Percentiles rank a stretch among this genome's conserved stretches.
phyloP scores from a whole-genome alignment of 1,140 invertebrate species.

The Pemphigus obesinymphae region DNA sequence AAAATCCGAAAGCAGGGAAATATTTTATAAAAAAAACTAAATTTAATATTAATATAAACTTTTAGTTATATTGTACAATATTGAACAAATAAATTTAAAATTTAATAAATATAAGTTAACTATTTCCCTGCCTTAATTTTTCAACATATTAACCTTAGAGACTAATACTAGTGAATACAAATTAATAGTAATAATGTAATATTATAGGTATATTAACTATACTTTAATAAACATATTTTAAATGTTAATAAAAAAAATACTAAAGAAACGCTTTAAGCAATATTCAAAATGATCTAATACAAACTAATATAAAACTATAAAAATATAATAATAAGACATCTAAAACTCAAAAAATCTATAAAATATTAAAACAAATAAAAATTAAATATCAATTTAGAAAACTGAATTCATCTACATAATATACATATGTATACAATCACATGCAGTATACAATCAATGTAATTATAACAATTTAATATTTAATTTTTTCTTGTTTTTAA shows the following conservation, averaged over 20 bases:
- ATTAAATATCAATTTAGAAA: neutral
- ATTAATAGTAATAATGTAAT: neutral
- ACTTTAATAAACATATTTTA: neutral
- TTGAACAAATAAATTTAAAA: neutral
- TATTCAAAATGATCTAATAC: neutral
- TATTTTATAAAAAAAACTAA: neutral
- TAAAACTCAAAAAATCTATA: neutral
- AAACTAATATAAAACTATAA: neutral
- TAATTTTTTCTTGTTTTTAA: neutral
- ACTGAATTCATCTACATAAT: neutral
- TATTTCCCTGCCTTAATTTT: constrained; percentile 16
- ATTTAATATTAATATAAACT: neutral
- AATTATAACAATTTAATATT: neutral
- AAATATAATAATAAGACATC: neutral
- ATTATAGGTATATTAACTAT: neutral
- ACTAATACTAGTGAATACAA: neutral
- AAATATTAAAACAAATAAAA: neutral
- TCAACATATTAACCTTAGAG: neutral
- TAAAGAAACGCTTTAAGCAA: neutral
- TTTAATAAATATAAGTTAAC: neutral
- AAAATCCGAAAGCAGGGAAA: constrained; percentile 18
- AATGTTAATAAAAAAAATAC: neutral
- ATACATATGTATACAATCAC: neutral
- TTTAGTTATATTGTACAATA: neutral
- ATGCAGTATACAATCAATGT: neutral